Evolutionary conservation across 2,888 invertebrate genomes (phyloP), one percentile per base, ranked within the genome.

Genomic region (Brenthis daphne): DNA sequence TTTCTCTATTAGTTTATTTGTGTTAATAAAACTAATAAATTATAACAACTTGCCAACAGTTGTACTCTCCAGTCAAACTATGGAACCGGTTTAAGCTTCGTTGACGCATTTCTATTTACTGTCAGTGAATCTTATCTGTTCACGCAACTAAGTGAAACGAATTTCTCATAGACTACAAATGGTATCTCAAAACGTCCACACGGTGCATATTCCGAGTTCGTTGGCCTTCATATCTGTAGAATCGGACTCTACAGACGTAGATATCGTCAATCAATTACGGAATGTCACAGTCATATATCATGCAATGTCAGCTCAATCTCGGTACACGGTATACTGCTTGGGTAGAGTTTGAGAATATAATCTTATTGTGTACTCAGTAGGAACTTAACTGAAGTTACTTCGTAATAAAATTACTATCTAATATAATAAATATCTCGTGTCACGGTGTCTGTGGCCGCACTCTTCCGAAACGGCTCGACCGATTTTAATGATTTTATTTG

Each of bases 191-290:
- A 63, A 53, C 61, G 66, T 71, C 55, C 66, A 64, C 68, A 68
- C 69, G 64, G 68, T 68, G 68, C 68, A 73, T 68, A 70, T 72
- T 69, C 67, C 63, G 70, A 63, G 68, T 70, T 70, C 66, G 65
- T 70, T 67, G 71, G 60, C 67, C 69, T 54, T 56, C 48, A 64
- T 76, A 75, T 73, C 70, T 68, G 65, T 69, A 65, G 69, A 68
- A 75, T 75, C 73, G 73, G 69, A 70, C 70, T 69, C 68, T 64
- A 64, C 69, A 60, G 68, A 67, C 76, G 78, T 76, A 81, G 79
- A 82, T 84, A 86, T 83, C 80, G 80, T 82, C 80, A 77, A 85
- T 88, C 85, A 85, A 85, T 86, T 85, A 84, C 77, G 56, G 75
- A 74, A 77, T 82, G 85, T 84, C 83, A 80, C 80, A 81, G 77